Conservation (phyloP, 37 sponge, comb jelly and placozoan genomes). For the Lycopodina hypogea region DNA sequence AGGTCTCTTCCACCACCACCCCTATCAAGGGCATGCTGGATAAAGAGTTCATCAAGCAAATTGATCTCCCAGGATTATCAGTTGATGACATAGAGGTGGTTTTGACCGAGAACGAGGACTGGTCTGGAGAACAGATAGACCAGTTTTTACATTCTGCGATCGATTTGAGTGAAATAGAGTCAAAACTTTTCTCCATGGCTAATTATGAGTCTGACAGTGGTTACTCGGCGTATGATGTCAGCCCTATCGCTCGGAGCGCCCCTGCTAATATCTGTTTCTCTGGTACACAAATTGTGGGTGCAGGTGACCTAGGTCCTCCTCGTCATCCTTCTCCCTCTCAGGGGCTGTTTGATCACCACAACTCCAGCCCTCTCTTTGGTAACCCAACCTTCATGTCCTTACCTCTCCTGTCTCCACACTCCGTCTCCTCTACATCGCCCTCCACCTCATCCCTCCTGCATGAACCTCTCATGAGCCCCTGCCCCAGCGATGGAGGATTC, state of each 20-base stretch:
- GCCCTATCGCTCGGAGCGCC: conserved; percentile 36
- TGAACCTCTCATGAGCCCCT: conserved; percentile 2
- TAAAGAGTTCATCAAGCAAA: conserved; percentile 29
- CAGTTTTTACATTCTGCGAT: conserved; percentile 38
- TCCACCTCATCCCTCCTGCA: neutral
- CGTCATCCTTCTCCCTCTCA: conserved; percentile 3
- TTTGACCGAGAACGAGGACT: conserved; percentile 40
- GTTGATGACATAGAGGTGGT: conserved; percentile 56
- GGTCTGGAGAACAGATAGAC: conserved; percentile 59
- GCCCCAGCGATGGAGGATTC: conserved; percentile 13
- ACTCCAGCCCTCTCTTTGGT: neutral
- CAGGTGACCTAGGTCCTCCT: neutral
- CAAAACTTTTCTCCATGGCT: conserved; percentile 24
- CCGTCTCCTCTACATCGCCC: neutral
- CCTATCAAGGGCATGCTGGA: conserved; percentile 3
- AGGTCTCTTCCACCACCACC: conserved; percentile 8
- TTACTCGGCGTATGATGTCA: conserved; percentile 57
- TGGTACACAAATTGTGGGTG: neutral
- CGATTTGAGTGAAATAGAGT: conserved; percentile 44
- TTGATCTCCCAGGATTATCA: conserved; percentile 47
- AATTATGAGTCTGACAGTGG: conserved; percentile 67
- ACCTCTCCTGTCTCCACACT: neutral
- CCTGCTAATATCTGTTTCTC: neutral
- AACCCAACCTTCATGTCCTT: conserved; percentile 2
- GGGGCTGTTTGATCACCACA: neutral